Evolutionary conservation across 2,888 invertebrate genomes (phyloP), one percentile per base, ranked within the genome.

Genomic region (Lucinisca nassula): DNA sequence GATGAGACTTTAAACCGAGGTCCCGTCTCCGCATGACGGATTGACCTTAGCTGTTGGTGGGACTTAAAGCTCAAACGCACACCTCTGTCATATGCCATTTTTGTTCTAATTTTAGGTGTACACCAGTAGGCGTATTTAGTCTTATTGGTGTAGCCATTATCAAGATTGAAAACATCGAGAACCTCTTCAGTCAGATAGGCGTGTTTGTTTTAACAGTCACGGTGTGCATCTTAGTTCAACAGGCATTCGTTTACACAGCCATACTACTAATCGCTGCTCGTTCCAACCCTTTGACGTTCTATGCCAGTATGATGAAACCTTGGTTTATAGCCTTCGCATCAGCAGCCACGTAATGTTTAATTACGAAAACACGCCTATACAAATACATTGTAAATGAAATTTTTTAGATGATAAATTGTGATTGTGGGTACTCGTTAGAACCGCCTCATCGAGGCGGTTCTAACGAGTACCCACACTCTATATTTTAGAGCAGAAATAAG

Each of bases 241-340:
- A 93, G 79, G 73, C 94, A 21, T 1, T 95, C 17, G 74, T 95
- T n/a, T 78, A 94, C 35, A 94, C 94, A 0, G 61, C 90, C 2
- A 85, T 95, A 37, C 85, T 93, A n/a, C 89, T 94, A 75, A 49
- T 92, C 8, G 30, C 89, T 8, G 92, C 93, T 3, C 77, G 94
- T 14, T 85, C 90, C 38, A 95, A 95, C 87, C 95, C 95, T 0
- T 92, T 88, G 82, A 67, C 37, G 17, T 91, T 89, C 70, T 75
- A 94, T 8, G 30, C 92, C 2, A 84, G 82, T 8, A 90, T 93
- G 45, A 58, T 85, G 8, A 80, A 92, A 37, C 91, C 95, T 0
- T 94, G 92, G 91, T 73, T 94, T 75, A 92, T 94, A 8, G 92
- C 90, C 3, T 93, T 95, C 81, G 94, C 95, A 4, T 76, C 95